Conservation (phyloP, 2,113 vertebrate genomes). For the Vulpes vulpes region DNA sequence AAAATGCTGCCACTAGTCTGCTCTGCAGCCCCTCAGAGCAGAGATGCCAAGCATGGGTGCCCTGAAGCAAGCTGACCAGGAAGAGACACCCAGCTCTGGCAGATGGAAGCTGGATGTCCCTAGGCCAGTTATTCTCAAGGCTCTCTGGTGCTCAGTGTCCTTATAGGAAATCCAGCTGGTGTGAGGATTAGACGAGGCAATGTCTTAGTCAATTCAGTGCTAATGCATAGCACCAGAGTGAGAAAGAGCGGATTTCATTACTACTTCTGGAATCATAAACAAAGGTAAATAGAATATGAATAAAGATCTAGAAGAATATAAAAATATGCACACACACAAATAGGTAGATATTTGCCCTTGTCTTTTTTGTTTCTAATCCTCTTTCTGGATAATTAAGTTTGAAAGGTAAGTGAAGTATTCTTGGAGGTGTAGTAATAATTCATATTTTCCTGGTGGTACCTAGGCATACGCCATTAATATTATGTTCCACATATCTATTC, state of each 20-base stretch:
- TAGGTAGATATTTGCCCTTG: background rate
- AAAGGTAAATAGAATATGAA: background rate
- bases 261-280: background rate
- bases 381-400: background rate
- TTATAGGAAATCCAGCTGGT: accelerated
- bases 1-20: background rate
- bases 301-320: background rate
- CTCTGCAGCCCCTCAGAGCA: background rate
- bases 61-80: background rate
- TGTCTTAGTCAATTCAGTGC: accelerated
- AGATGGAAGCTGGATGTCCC: background rate
- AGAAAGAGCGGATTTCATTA: background rate
- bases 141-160: background rate
- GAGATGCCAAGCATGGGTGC: background rate
- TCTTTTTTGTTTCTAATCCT: background rate
- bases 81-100: background rate
- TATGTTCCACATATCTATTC: background rate
- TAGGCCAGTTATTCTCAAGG: too few species aligned
- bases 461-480: background rate
- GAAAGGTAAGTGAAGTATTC: background rate
- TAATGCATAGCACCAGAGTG: accelerated
- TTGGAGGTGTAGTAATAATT: background rate
- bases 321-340: accelerated
- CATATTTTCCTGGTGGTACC: background rate
- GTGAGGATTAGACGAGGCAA: background rate